Percentiles rank a stretch among this genome's conserved stretches.
Evolutionary conservation across 2,113 vertebrate genomes (phyloP).

Genomic region (Romanogobio albipinnatus): DNA sequence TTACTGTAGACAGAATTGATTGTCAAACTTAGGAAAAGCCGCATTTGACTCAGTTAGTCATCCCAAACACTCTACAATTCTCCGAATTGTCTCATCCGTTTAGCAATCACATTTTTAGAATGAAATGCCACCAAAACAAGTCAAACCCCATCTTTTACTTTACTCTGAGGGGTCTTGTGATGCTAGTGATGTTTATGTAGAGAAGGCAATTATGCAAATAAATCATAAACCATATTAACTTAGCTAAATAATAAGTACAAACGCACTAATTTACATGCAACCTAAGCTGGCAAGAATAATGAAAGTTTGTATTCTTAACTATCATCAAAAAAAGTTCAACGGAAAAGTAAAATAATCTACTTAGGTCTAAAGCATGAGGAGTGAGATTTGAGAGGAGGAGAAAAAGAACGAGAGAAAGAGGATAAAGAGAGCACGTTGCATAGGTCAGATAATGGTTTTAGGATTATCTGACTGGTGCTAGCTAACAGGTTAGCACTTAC

Average conservation of each 20-base stretch:
- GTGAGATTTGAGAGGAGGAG: slow-evolving; percentile 81
- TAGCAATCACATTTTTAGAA: neutral
- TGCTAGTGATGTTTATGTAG: slow-evolving; percentile 90
- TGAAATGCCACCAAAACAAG: neutral
- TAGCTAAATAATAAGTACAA: slow-evolving; percentile 71
- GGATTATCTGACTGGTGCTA: slow-evolving; percentile 99
- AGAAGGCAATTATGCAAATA: slow-evolving; percentile 99
- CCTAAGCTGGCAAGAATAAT: slow-evolving; percentile 93
- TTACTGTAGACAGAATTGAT: neutral
- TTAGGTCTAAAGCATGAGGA: slow-evolving; percentile 95
- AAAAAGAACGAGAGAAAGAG: slow-evolving; percentile 72
- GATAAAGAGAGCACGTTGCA: slow-evolving; percentile 94
- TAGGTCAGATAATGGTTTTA: slow-evolving; percentile 99
- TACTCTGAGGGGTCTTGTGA: slow-evolving; percentile 89
- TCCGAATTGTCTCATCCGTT: neutral
- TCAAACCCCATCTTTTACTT: slow-evolving; percentile 78
- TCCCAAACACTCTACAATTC: neutral
- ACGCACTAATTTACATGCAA: slow-evolving; percentile 88
- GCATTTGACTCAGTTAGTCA: neutral
- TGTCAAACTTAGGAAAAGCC: neutral
- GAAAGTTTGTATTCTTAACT: slow-evolving; percentile 92
- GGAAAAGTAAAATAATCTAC: slow-evolving; percentile 86
- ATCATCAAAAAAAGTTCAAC: slow-evolving; percentile 82
- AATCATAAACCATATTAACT: slow-evolving; percentile 68
- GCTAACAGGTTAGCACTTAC: slow-evolving; percentile 99